These are phyloP conservation scores for Agrochola lota DNA, from an alignment of 2,888 invertebrate species.

Conservation along the genomic window DNA sequence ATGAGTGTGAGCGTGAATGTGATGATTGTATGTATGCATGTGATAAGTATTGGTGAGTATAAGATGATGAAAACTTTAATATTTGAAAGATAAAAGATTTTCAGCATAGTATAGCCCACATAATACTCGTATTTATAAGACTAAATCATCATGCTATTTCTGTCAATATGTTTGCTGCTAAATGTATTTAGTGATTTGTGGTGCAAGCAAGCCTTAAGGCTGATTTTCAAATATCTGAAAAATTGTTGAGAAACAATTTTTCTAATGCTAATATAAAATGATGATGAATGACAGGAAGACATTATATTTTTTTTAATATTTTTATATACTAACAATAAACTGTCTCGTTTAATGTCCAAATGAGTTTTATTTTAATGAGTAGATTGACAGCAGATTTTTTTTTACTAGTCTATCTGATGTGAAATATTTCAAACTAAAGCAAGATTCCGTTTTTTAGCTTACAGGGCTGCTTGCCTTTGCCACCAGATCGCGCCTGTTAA, in stretches of 20 bases:
- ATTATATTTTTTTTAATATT: background rate
- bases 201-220: background rate
- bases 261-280: background rate
- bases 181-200: background rate
- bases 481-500: background rate
- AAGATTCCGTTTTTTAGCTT: background rate
- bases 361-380: conserved; percentile 11
- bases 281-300: background rate
- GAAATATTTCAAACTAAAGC: conserved; percentile 3
- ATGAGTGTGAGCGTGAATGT: no score
- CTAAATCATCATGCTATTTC: background rate
- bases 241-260: background rate
- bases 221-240: background rate
- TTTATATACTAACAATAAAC: conserved; percentile 21
- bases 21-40: no score
- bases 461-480: background rate
- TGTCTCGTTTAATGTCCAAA: background rate
- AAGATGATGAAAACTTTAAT: no score
- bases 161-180: background rate
- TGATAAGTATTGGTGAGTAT: no score
- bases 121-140: no score
- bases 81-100: no score
- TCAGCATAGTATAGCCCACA: no score
- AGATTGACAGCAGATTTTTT: conserved; percentile 1
- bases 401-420: background rate